phyloP scores from a whole-genome alignment of 2,113 vertebrate genomes.

The Ramphastos sulfuratus region DNA sequence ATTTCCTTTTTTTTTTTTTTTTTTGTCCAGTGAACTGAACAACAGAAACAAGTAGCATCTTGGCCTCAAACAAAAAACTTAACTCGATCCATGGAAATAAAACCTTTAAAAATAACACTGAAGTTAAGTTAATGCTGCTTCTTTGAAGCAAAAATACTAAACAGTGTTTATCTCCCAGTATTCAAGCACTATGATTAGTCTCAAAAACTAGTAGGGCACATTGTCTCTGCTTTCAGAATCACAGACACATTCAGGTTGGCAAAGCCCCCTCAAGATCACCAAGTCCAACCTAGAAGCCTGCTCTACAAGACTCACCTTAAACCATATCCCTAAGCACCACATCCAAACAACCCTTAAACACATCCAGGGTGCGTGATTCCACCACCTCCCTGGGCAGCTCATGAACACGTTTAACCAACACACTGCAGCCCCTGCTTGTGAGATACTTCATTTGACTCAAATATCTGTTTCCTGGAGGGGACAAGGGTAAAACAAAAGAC shows the following conservation, averaged over 20 bases:
- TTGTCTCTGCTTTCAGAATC: background rate
- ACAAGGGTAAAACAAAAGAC: background rate
- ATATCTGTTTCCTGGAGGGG: background rate
- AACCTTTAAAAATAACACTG: background rate
- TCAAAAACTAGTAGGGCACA: background rate
- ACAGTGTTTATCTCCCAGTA: background rate
- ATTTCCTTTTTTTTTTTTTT: no score
- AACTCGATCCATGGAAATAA: background rate
- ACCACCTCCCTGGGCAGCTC: no score
- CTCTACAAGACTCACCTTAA: no score
- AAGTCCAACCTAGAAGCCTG: no score
- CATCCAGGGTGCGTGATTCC: no score
- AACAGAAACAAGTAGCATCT: background rate
- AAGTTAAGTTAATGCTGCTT: background rate
- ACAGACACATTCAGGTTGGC: no score
- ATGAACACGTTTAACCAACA: background rate
- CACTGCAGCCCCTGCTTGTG: background rate
- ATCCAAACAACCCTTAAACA: no score
- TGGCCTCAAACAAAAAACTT: background rate
- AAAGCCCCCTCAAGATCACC: no score
- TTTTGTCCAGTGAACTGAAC: background rate
- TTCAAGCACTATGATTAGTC: background rate
- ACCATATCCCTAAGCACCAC: no score
- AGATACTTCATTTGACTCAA: background rate
- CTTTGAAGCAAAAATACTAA: background rate